A percentile compares a stretch with the other conserved stretches of the same genome.
phyloP scores from a whole-genome alignment of 2,888 invertebrate genomes.

The Thera obeliscata region DNA sequence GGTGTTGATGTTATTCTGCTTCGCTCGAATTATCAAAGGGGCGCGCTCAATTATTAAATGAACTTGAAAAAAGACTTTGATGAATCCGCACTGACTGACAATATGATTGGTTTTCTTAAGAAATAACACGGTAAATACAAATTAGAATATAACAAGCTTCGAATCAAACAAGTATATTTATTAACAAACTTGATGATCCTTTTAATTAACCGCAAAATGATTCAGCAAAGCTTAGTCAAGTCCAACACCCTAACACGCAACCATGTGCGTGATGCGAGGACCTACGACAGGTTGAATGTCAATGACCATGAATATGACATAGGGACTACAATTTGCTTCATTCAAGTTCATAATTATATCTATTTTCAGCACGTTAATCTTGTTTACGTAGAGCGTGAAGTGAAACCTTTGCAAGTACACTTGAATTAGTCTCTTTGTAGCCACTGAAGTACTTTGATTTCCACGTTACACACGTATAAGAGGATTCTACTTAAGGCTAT shows the following conservation, averaged over 20 bases:
- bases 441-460: background rate
- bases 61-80: slow-evolving; percentile 43
- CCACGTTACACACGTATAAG: slow-evolving; percentile 13
- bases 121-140: no score
- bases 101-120: background rate
- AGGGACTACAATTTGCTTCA: slow-evolving; percentile 38
- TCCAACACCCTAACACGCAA: slow-evolving; percentile 17
- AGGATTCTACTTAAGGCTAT: background rate
- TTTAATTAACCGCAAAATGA: slow-evolving; percentile 13
- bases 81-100: background rate
- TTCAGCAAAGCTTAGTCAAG: slow-evolving; percentile 31
- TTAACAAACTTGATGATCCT: background rate
- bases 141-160: background rate
- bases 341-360: slow-evolving; percentile 26
- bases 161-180: background rate
- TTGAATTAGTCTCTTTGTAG: slow-evolving; percentile 14
- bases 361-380: slow-evolving; percentile 21
- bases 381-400: slow-evolving; percentile 18
- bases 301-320: slow-evolving; percentile 54
- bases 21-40: slow-evolving; percentile 41
- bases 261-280: slow-evolving; percentile 44
- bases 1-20: slow-evolving; percentile 36
- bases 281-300: slow-evolving; percentile 48
- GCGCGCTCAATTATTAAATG: slow-evolving; percentile 55
- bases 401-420: slow-evolving; percentile 16